phyloP scores from a whole-genome alignment of 1,140 invertebrate species.

The Drosophila lini region DNA sequence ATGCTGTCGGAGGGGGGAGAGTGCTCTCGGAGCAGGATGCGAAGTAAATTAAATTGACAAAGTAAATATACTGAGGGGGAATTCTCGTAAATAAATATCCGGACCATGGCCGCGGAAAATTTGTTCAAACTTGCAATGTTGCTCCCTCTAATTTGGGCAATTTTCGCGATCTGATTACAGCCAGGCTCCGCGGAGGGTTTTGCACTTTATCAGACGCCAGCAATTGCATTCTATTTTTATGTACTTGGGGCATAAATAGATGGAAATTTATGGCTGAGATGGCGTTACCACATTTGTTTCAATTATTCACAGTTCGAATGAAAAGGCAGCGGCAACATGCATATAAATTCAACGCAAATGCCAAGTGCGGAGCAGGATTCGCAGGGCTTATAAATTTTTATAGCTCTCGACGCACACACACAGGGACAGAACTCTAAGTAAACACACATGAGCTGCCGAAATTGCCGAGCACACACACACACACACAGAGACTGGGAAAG shows the following conservation, averaged over 20 bases:
- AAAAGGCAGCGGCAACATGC: conserved; percentile 31
- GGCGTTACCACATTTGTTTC: conserved; percentile 52
- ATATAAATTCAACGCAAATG: conserved; percentile 49
- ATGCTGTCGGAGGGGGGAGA: conserved; percentile 24
- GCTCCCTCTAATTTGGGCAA: conserved; percentile 3
- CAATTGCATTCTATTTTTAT: conserved; percentile 36
- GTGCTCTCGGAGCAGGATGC: conserved; percentile 24
- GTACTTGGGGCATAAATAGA: conserved; percentile 19
- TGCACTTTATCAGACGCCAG: conserved; percentile 26
- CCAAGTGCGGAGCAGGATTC: conserved; percentile 1
- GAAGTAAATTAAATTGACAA: conserved; percentile 40
- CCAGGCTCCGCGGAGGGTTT: neutral
- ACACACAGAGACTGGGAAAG: conserved; percentile 26
- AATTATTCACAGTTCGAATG: conserved; percentile 63
- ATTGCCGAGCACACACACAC: conserved; percentile 42
- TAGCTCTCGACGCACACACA: conserved; percentile 32
- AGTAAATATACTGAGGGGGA: conserved; percentile 10
- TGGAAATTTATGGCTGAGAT: conserved; percentile 49
- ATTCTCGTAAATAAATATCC: conserved; percentile 23
- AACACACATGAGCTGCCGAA: conserved; percentile 62
- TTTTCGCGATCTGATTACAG: conserved; percentile 14
- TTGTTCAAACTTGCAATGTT: conserved; percentile 1
- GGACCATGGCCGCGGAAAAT: conserved; percentile 5
- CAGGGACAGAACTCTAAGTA: conserved; percentile 27
- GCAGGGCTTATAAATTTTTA: conserved; percentile 62